Conservation (phyloP, 2,888 invertebrate species). For the Unio pictorum region DNA sequence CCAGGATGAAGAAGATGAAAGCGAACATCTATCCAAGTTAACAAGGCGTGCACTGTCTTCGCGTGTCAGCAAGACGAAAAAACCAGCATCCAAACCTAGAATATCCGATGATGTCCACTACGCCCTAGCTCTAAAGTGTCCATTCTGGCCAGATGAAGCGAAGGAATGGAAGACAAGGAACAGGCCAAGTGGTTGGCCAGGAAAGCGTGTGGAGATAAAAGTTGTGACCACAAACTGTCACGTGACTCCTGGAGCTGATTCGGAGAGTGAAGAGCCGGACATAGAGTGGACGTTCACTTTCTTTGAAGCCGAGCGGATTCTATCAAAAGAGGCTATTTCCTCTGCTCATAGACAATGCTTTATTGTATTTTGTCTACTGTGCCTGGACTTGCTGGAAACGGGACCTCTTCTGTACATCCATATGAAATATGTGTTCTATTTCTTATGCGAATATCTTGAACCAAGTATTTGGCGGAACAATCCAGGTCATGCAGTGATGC, state of each 20-base stretch:
- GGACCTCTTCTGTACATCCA: constrained; percentile 31
- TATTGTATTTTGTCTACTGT: constrained; percentile 38
- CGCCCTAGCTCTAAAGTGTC: constrained; percentile 36
- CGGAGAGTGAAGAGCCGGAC: constrained; percentile 35
- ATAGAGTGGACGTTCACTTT: constrained; percentile 52
- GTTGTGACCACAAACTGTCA: constrained; percentile 38
- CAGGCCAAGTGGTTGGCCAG: constrained; percentile 43
- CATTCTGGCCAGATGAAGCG: constrained; percentile 44
- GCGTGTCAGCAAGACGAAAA: constrained; percentile 15
- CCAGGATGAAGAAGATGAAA: constrained; percentile 22
- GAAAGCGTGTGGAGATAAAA: constrained; percentile 36
- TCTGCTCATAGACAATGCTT: constrained; percentile 48
- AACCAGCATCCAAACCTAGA: constrained; percentile 8
- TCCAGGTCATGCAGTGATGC: constrained; percentile 38
- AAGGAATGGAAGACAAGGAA: constrained; percentile 37
- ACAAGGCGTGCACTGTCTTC: constrained; percentile 22
- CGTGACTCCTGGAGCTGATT: constrained; percentile 40
- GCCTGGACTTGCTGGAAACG: constrained; percentile 31
- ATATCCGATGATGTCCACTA: constrained; percentile 32
- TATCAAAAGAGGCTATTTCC: constrained; percentile 43
- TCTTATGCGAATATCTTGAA: constrained; percentile 45
- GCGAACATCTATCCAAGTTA: constrained; percentile 25
- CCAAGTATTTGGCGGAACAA: constrained; percentile 41
- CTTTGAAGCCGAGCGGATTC: constrained; percentile 38
- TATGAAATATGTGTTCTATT: constrained; percentile 47